phyloP scores from a whole-genome alignment of 2,888 invertebrate species.

The Drosophila tanythrix region DNA sequence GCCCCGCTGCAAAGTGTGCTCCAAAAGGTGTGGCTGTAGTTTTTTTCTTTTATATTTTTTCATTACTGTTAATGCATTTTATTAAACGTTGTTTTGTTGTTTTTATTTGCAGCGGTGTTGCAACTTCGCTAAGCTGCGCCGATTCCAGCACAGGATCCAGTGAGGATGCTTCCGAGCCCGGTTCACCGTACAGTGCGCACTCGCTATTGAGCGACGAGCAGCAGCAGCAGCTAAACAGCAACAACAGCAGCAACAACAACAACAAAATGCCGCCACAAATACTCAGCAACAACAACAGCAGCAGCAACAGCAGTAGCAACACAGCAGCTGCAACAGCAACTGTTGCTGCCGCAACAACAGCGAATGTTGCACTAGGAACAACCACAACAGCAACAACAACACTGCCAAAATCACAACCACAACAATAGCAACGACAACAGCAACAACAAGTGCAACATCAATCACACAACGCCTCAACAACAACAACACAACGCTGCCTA shows the following conservation, averaged over 20 bases:
- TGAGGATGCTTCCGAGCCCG: conserved; percentile 93
- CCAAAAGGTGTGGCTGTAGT: conserved; percentile 53
- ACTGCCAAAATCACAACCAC: conserved; percentile 62
- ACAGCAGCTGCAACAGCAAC: conserved; percentile 86
- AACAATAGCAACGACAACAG: conserved; percentile 35
- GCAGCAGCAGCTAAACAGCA: conserved; percentile 38
- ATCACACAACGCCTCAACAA: conserved; percentile 46
- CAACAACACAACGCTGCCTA: conserved; percentile 64
- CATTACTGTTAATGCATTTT: conserved; percentile 11
- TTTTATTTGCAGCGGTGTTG: conserved; percentile 90
- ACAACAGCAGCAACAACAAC: conserved; percentile 85
- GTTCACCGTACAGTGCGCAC: conserved; percentile 89
- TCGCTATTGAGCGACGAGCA: conserved; percentile 86
- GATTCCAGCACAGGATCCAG: conserved; percentile 89
- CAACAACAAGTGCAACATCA: conserved; percentile 62
- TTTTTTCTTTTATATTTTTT: background rate
- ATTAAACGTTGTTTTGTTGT: conserved; percentile 1
- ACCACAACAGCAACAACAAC: conserved; percentile 38
- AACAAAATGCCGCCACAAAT: conserved; percentile 86
- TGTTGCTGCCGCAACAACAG: conserved; percentile 86
- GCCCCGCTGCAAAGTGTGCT: conserved; percentile 17
- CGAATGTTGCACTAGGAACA: conserved; percentile 42
- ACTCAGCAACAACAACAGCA: conserved; percentile 59
- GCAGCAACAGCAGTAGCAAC: conserved; percentile 85
- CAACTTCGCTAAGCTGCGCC: conserved; percentile 90